phyloP scores from a whole-genome alignment of 2,888 invertebrate genomes.

The Torymus texanus region DNA sequence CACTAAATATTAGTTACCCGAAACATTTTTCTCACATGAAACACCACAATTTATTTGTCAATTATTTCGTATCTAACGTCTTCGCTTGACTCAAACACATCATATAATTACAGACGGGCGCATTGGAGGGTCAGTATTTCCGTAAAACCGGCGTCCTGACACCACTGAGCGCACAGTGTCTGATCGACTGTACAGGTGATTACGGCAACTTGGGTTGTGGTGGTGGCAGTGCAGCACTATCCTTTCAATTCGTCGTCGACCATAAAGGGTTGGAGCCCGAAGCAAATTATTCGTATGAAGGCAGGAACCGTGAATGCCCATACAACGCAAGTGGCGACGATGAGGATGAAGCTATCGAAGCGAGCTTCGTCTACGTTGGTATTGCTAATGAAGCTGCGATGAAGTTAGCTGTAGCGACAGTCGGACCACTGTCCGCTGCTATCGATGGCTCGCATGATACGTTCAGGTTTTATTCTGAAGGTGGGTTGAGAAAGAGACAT shows the following conservation, averaged over 20 bases:
- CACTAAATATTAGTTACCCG: no score
- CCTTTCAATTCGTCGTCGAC: conserved; percentile 88
- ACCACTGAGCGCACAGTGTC: conserved; percentile 93
- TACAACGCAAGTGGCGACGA: conserved; percentile 72
- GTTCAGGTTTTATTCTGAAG: conserved; percentile 90
- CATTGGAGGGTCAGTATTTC: conserved; percentile 94
- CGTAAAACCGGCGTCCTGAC: conserved; percentile 85
- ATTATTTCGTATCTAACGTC: no score
- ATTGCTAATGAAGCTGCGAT: conserved; percentile 84
- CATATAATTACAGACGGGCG: conserved; percentile 82
- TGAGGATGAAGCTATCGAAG: neutral
- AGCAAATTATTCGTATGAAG: conserved; percentile 90
- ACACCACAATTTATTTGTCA: no score
- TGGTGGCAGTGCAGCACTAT: conserved; percentile 89
- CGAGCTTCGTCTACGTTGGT: conserved; percentile 87
- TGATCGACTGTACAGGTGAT: conserved; percentile 89
- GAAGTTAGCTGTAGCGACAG: conserved; percentile 86
- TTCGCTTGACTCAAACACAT: no score
- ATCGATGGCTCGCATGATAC: conserved; percentile 91
- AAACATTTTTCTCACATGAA: no score
- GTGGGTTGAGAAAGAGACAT: conserved; percentile 66
- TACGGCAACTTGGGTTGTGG: conserved; percentile 94
- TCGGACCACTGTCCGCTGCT: conserved; percentile 91
- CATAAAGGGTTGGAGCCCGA: conserved; percentile 94
- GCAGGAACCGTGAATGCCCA: conserved; percentile 65